phyloP scores from a whole-genome alignment of 2,113 vertebrate genomes.

The Triplophysa tibetana region DNA sequence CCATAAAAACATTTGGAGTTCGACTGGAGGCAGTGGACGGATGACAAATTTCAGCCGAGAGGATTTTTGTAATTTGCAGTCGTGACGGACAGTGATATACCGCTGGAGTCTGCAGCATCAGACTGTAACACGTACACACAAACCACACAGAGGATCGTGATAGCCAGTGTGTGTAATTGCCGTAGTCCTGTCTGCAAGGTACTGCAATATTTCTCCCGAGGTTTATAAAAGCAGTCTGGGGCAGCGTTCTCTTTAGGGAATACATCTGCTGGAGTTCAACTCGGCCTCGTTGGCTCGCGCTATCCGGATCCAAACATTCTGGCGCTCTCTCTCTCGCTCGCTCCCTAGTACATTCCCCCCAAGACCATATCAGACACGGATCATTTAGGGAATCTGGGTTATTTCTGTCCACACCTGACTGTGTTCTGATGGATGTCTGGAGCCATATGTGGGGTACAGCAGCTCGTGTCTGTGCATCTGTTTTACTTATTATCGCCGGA shows the following conservation, averaged over 20 bases:
- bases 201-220: slow-evolving; percentile 50
- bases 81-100: slow-evolving; percentile 7
- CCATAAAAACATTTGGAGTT: neutral
- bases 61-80: neutral
- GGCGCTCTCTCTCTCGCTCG: slow-evolving; percentile 1
- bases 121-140: slow-evolving; percentile 1
- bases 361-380: slow-evolving; percentile 50
- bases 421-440: slow-evolving; percentile 49
- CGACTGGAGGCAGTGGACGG: neutral
- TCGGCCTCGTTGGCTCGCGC: slow-evolving; percentile 45
- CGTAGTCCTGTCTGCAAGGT: slow-evolving; percentile 38
- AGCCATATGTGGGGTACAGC: slow-evolving; percentile 43
- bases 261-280: slow-evolving; percentile 48
- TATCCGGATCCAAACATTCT: slow-evolving; percentile 37
- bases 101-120: slow-evolving; percentile 8
- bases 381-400: slow-evolving; percentile 58
- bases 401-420: slow-evolving; percentile 44
- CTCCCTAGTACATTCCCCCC: slow-evolving; percentile 38
- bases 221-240: slow-evolving; percentile 55
- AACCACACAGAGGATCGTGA: slow-evolving; percentile 24
- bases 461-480: slow-evolving; percentile 27
- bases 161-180: slow-evolving; percentile 49
- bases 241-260: slow-evolving; percentile 40
- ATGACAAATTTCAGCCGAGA: neutral
- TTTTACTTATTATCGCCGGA: slow-evolving; percentile 35